Evolutionary conservation across 2,797 vertebrate genomes (phyloP).

Genomic region (Dermochelys coriacea): DNA sequence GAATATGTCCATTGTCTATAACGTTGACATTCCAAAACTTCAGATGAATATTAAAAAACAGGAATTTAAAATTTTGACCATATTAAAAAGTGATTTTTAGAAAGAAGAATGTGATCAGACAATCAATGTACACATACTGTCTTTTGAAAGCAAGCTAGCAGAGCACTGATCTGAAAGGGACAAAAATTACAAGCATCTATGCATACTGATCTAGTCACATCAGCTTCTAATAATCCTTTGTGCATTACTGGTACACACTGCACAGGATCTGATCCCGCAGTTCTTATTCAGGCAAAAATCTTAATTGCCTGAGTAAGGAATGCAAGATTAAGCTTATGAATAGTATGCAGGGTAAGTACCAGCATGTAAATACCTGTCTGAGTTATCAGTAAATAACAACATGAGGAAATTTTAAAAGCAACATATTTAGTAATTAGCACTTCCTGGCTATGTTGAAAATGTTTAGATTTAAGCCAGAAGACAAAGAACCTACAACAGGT

Average conservation of each 20-base stretch:
- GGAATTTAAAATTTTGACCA: not conserved
- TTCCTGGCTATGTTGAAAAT: too few relatives aligned
- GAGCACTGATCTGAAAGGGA: not conserved
- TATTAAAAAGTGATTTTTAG: conserved; percentile 3
- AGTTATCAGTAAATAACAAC: not conserved
- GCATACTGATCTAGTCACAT: not conserved
- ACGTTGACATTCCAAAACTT: not conserved
- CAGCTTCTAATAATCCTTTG: conserved; percentile 1
- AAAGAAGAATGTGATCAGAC: not conserved
- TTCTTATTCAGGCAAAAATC: conserved; percentile 27
- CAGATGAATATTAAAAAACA: not conserved
- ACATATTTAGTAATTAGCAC: not conserved
- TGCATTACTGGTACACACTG: not conserved
- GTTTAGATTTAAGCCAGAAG: not conserved
- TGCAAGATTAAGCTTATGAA: not conserved
- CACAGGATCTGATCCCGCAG: not conserved
- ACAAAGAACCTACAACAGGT: not conserved
- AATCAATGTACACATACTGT: not conserved
- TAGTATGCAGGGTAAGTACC: not conserved
- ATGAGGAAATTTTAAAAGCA: not conserved
- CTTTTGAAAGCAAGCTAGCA: not conserved
- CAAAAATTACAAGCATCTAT: conserved; percentile 1
- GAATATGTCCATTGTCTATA: not conserved
- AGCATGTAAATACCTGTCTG: not conserved
- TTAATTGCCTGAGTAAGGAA: not conserved